These are phyloP conservation scores for Amphilophus citrinellus DNA, from an alignment of 2,113 vertebrate species.

Conservation along the genomic window DNA sequence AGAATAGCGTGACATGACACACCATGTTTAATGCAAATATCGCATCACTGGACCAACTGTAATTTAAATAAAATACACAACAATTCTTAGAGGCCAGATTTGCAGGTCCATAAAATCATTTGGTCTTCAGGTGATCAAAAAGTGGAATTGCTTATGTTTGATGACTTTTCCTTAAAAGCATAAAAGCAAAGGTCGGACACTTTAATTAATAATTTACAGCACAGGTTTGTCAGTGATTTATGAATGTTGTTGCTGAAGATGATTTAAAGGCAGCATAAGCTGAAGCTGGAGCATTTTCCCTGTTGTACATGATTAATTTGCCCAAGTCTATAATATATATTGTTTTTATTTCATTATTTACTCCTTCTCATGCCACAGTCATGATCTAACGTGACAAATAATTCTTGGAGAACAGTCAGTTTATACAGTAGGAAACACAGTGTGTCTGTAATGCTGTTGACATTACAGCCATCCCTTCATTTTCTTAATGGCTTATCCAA, in stretches of 20 bases:
- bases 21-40: not conserved
- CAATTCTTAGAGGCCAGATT: not conserved
- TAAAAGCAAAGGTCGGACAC: not conserved
- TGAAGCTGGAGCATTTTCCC: not conserved
- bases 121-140: not conserved
- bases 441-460: not conserved
- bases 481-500: not conserved
- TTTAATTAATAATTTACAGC: not conserved
- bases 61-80: no score
- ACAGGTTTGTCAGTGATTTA: not conserved
- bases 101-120: not conserved
- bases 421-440: not conserved
- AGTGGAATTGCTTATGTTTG: not conserved
- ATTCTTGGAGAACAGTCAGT: not conserved
- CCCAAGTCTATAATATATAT: not conserved
- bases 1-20: not conserved
- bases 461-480: fast-evolving
- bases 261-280: conserved; percentile 1
- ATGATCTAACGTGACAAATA: not conserved
- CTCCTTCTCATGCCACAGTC: not conserved
- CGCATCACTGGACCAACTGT: not conserved
- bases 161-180: not conserved
- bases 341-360: not conserved
- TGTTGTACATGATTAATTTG: not conserved
- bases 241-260: conserved; percentile 1